Base-by-base conservation (phyloP, 2,797 vertebrate genomes). In the Centroberyx gerrardi region DNA sequence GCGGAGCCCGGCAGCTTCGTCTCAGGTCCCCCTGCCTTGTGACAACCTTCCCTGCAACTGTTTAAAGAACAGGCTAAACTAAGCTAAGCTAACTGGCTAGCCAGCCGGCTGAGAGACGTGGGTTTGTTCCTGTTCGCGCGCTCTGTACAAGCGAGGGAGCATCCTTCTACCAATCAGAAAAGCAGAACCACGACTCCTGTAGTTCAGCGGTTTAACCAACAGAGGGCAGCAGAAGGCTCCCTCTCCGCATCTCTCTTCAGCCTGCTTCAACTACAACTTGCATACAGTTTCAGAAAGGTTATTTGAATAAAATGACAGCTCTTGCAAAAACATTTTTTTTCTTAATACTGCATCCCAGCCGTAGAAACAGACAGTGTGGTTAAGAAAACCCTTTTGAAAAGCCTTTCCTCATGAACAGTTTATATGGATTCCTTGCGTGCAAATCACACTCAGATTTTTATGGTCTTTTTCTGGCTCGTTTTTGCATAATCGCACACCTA, bases 71-170 rank as follows among this genome's bases (percentile, higher is more conserved):
- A 3, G 44, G 9, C 33, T 38, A 54, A 17, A 15, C 10, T 8
- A 44, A 1, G 56, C 54, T 56, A 74, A 58, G 81, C 82, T 87
- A 87, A 60, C 56, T 84, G 85, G 48, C 59, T 0, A 7, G 22
- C 56, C 18, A 64, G 29, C 56, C 42, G 33, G 14, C 33, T 3
- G 42, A 12, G 28, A 42, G n/a, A 33, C 40, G 53, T 58, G 48
- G 66, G 42, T 22, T 60, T 77, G 29, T 91, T 90, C 79, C 56
- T 77, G 29, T 91, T 90, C 79, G 86, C 90, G 90, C 87, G 90
- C 81, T 87, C 80, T 53, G 28, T 52, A 61, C 71, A 76, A 89
- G 74, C 54, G 38, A 61, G 31, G 59, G 71, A 54, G 17, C 8
- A 28, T 75, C 28, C 3, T 18, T 68, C 63, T 8, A 42, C 87